phyloP scores from a whole-genome alignment of 2,888 invertebrate species.

The Neocrepidodera transversa region DNA sequence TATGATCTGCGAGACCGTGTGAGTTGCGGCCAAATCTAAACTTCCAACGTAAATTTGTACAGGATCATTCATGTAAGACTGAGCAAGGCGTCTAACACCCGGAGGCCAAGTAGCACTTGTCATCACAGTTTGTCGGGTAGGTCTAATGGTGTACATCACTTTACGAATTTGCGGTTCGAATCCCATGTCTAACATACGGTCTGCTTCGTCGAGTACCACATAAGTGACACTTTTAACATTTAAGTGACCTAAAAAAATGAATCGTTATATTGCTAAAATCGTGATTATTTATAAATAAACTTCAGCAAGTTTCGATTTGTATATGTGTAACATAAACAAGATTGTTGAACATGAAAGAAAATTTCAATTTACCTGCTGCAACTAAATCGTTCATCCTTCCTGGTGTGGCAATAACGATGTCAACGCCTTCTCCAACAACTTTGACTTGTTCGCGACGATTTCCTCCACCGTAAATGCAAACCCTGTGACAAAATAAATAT shows the following conservation, averaged over 20 bases:
- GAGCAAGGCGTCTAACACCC: constrained; percentile 84
- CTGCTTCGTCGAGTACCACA: constrained; percentile 91
- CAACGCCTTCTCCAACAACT: constrained; percentile 78
- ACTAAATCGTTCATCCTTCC: constrained; percentile 93
- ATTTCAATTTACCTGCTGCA: constrained; percentile 60
- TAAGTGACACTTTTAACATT: constrained; percentile 83
- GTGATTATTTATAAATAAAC: neutral
- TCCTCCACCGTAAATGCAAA: constrained; percentile 93
- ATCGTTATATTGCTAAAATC: too few relatives aligned
- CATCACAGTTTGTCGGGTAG: constrained; percentile 95
- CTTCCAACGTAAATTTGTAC: constrained; percentile 90
- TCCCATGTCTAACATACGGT: constrained; percentile 87
- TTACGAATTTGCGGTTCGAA: constrained; percentile 89
- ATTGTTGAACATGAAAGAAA: neutral
- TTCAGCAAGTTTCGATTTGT: too few relatives aligned
- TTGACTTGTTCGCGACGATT: constrained; percentile 80
- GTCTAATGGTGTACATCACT: constrained; percentile 79
- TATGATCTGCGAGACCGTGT: constrained; percentile 84
- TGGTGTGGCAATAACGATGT: constrained; percentile 95
- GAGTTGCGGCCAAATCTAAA: constrained; percentile 87
- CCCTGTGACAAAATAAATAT: constrained; percentile 59
- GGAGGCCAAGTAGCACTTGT: constrained; percentile 96
- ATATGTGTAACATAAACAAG: too few relatives aligned
- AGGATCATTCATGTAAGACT: constrained; percentile 87
- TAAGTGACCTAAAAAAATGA: constrained; percentile 65